Percentiles rank a stretch among this genome's conserved stretches.
Conservation (phyloP, 1,140 invertebrate genomes). For the Drosophila tristis region DNA sequence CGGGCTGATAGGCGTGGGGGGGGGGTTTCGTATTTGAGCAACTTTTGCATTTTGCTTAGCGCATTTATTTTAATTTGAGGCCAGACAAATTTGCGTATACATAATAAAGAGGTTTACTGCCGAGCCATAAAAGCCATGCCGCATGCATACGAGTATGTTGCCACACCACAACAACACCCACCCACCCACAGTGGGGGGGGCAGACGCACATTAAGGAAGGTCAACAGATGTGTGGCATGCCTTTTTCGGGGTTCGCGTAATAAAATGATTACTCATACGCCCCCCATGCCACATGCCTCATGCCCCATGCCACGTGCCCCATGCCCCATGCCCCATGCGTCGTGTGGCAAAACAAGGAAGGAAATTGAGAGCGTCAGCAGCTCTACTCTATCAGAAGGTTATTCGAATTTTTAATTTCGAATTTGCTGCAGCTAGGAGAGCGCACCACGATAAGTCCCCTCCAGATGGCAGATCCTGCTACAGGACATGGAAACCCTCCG, state of each 20-base stretch:
- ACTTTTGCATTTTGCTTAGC: conserved; percentile 40
- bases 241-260: conserved; percentile 62
- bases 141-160: conserved; percentile 4
- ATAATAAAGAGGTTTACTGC: conserved; percentile 48
- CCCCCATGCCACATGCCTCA: not conserved
- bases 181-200: not conserved
- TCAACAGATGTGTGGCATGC: conserved; percentile 35
- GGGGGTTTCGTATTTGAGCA: conserved; percentile 16
- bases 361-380: conserved; percentile 65
- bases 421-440: no score
- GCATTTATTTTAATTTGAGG: conserved; percentile 70
- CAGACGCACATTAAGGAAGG: conserved; percentile 13
- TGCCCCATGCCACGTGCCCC: not conserved
- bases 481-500: no score
- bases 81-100: conserved; percentile 64
- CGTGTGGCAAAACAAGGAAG: conserved; percentile 4
- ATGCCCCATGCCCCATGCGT: not conserved
- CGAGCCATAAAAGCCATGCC: conserved; percentile 41
- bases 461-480: no score
- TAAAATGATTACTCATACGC: conserved; percentile 78
- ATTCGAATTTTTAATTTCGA: no score
- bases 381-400: not conserved
- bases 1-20: not conserved
- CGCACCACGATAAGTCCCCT: no score
- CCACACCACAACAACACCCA: conserved; percentile 1